Evolutionary conservation across 2,888 invertebrate genomes (phyloP), one percentile per base, ranked within the genome.

Genomic region (Xanthorhoe designata): DNA sequence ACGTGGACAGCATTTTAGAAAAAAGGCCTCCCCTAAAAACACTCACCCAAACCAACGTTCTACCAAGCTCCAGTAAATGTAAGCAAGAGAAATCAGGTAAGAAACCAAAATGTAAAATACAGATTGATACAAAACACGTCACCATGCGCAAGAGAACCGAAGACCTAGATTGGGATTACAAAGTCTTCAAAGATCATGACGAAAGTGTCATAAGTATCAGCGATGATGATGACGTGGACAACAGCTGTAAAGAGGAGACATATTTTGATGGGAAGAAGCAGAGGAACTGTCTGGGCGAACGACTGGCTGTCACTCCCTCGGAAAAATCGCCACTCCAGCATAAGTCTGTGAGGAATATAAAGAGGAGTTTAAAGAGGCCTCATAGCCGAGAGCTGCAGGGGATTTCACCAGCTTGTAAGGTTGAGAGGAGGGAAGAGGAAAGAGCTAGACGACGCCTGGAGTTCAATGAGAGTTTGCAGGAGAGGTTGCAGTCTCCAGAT

Each of bases 321-420:
- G 70, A 72, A 4, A 35, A 78, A 0, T 80, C 79, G 49, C 71
- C 64, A 0, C 69, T 85, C 47, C 84, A 88, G 61, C 76, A 79
- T 0, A 83, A 69, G 54, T 78, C 80, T 47, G 74, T 89, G 0
- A 90, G 72, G 56, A 91, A 92, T 76, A 82, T 91, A 29, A 92
- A 92, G 71, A 85, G 80, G 47, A 92, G 91, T 77, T 72, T 91
- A 0, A 91, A 86, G 64, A 82, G 91, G 58, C 91, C 91, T 0
- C 89, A 89, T 51, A 92, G 92, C 69, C 78, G 87, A 18, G 92
- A 91, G 71, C 66, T 92, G 51, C 88, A 85, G 66, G 87, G 90
- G 1, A 19, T 89, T 13, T 84, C 91, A 0, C 84, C 89, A 0
- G 29, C 69, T 6, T 66, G 32, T 8, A 77, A 70, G 42, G 68